A percentile compares a stretch with the other conserved stretches of the same genome.
Evolutionary conservation across 2,888 invertebrate genomes (phyloP).

Genomic region (Teleogryllus oceanicus): DNA sequence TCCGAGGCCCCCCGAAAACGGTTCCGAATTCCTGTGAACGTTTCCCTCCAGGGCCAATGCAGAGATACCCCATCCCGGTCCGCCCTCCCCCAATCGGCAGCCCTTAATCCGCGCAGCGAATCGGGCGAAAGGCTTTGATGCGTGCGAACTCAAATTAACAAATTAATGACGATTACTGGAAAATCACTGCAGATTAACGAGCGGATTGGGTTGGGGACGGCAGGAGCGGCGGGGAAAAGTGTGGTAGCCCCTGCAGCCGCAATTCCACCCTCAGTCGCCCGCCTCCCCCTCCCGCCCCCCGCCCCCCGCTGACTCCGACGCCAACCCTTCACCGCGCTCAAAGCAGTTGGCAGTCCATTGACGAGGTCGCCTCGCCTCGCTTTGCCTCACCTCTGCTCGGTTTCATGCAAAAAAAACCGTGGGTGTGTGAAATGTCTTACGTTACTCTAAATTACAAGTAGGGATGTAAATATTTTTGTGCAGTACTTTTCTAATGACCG

Average conservation of each 20-base stretch:
- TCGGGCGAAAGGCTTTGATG: neutral
- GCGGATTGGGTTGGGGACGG: neutral
- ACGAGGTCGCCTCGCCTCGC: no score
- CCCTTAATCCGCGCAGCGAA: neutral
- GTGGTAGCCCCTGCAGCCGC: neutral
- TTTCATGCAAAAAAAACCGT: no score
- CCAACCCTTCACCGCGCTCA: no score
- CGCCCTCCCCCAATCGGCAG: neutral
- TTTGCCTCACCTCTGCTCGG: no score
- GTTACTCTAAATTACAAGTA: no score
- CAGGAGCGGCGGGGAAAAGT: neutral
- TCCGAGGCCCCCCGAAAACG: no score
- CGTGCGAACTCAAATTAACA: conserved; percentile 18
- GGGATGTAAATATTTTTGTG: no score
- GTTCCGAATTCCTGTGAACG: no score
- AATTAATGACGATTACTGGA: conserved; percentile 3
- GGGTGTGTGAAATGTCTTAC: no score
- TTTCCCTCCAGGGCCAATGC: no score
- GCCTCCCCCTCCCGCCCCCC: neutral
- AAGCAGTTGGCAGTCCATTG: no score
- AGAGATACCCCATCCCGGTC: neutral
- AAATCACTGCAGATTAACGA: conserved; percentile 18
- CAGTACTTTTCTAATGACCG: no score
- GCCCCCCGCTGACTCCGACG: neutral
- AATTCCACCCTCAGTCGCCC: neutral